These are phyloP conservation scores for Malurus elegans DNA, from an alignment of 2,113 vertebrate genomes.

Conservation along the genomic window DNA sequence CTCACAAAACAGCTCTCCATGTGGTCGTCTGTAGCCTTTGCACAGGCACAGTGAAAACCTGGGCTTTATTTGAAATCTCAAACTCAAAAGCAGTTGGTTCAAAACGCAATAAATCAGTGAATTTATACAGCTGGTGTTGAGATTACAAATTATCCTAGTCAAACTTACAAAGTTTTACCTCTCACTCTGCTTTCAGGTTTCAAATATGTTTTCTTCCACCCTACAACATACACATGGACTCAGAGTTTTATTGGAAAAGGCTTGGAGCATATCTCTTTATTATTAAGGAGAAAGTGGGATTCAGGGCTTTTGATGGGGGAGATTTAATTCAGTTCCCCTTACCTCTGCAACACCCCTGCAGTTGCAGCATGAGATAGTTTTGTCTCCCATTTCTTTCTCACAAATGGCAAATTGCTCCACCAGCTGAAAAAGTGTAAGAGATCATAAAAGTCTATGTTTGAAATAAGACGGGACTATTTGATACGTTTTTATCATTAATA, in stretches of 20 bases:
- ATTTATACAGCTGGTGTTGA: background rate
- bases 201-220: background rate
- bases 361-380: background rate
- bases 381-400: conserved; percentile 15
- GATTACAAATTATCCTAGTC: background rate
- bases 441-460: background rate
- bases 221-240: accelerated
- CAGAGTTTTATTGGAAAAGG: background rate
- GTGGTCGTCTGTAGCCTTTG: background rate
- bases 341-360: background rate
- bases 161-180: background rate
- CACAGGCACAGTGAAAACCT: background rate
- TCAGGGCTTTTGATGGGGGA: background rate
- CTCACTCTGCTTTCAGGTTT: background rate
- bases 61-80: background rate
- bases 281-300: background rate
- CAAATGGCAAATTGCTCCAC: conserved; percentile 9
- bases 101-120: background rate
- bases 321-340: conserved; percentile 34
- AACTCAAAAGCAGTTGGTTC: background rate
- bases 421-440: background rate
- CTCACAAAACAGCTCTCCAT: background rate
- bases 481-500: background rate
- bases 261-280: background rate
- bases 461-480: background rate